Evolutionary conservation across 2,888 invertebrate genomes (phyloP), one percentile per base, ranked within the genome.

Genomic region (Limnephilus marmoratus): DNA sequence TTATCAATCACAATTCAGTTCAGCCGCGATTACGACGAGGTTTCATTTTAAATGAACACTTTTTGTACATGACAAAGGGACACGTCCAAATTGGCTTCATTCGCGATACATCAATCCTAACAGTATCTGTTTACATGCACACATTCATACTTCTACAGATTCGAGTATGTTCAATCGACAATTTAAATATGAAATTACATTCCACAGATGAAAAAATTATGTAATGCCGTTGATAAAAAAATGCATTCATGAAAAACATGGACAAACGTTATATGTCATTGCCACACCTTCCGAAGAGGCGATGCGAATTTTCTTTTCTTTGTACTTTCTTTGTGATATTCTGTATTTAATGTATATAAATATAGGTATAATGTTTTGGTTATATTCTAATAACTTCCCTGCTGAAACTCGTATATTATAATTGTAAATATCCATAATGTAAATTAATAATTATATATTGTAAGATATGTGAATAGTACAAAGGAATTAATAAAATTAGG

Each of bases 21-120:
- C 81, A 41, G 90, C 90, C 81, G 90, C 90, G 90, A 90, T 90
- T 90, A 90, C 90, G 88, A 34, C 68, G 80, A 81, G 90, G 90
- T 81, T 81, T 90, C 90, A 90, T 90, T 90, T 87, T 87, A 68
- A 87, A 90, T 90, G 90, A 15, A 90, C 68, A 68, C 34, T 87
- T 87, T 87, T 68, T 68, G 1, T 68, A 87, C 87, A 83, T 87
- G 87, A 87, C 87, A 87, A 87, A 87, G 87, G 86, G 87, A 87
- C 87, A 31, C 87, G 34, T 18, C 31, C 31, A 87, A 87, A 87
- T 87, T 87, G 87, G 87, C 87, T 87, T 87, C 87, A 68, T 87
- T 87, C 87, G 87, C n/a, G 15, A 53, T 87, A 34, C 53, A 34
- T 29, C 53, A 53, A 68, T 87, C 87, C 68, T 15, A n/a, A 24